Conservation (phyloP, 2,888 invertebrate genomes). For the Apomyelois bistriatella region DNA sequence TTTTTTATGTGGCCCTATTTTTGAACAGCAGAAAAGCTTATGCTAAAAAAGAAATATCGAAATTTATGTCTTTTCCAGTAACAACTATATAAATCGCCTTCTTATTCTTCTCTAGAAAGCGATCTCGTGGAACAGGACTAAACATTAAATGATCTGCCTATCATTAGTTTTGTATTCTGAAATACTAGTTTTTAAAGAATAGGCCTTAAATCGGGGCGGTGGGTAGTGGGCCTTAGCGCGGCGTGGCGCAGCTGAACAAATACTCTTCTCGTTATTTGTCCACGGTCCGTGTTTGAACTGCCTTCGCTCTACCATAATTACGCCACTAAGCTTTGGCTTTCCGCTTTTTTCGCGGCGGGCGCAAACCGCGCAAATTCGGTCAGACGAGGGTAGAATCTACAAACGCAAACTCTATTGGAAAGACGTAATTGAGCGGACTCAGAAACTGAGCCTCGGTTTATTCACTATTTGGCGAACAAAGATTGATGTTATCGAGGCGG, state of each 20-base stretch:
- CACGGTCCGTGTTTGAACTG: slow-evolving; percentile 55
- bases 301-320: slow-evolving; percentile 56
- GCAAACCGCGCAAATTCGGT: slow-evolving; percentile 42
- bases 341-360: slow-evolving; percentile 40
- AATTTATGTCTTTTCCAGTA: slow-evolving; percentile 71
- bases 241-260: slow-evolving; percentile 60
- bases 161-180: slow-evolving; percentile 43
- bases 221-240: slow-evolving; percentile 28
- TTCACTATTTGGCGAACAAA: slow-evolving; percentile 30
- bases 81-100: slow-evolving; percentile 69
- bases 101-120: slow-evolving; percentile 58
- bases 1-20: slow-evolving; percentile 41
- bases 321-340: slow-evolving; percentile 59
- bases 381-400: slow-evolving; percentile 43
- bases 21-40: slow-evolving; percentile 72
- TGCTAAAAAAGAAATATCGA: slow-evolving; percentile 69
- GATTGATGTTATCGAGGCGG: slow-evolving; percentile 46
- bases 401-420: slow-evolving; percentile 46
- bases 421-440: slow-evolving; percentile 44
- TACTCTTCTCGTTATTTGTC: slow-evolving; percentile 65
- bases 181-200: slow-evolving; percentile 32
- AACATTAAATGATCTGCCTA: slow-evolving; percentile 57
- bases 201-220: slow-evolving; percentile 22
- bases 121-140: slow-evolving; percentile 53
- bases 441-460: slow-evolving; percentile 27